phyloP scores from a whole-genome alignment of 2,797 vertebrate species.

The Cossypha caffra region DNA sequence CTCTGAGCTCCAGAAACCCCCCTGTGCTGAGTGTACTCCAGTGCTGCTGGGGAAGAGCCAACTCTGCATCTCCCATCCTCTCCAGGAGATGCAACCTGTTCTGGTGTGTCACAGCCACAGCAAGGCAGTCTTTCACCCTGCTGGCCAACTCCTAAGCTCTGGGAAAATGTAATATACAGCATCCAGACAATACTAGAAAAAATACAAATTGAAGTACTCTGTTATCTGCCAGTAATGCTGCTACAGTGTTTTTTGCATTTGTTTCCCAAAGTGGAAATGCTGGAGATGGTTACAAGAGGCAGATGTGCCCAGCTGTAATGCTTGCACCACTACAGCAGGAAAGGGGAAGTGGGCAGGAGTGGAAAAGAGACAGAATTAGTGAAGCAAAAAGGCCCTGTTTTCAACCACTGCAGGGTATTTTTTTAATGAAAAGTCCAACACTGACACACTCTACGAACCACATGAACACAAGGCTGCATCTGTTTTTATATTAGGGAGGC shows the following conservation, averaged over 20 bases:
- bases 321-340: not conserved
- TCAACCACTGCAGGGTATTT: not conserved
- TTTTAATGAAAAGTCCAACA: not conserved
- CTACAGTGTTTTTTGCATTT: not conserved
- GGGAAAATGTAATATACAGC: not conserved
- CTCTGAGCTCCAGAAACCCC: not conserved
- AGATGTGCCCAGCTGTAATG: not conserved
- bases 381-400: not conserved
- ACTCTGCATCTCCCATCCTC: not conserved
- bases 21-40: rapidly evolving
- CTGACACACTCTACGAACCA: not conserved
- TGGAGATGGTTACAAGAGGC: not conserved
- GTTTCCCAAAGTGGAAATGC: not conserved
- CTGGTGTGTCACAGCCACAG: not conserved
- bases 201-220: not conserved
- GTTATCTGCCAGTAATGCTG: not conserved
- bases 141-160: not conserved
- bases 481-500: constrained; percentile 40
- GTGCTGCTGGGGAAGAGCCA: not conserved
- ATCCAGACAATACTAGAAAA: not conserved
- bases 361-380: not conserved
- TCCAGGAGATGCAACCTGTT: not conserved
- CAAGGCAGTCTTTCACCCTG: not conserved
- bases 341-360: not conserved
- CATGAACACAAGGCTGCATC: not conserved